A percentile compares a stretch with the other conserved stretches of the same genome.
Conservation (phyloP, 23 tunicate genomes). For the Trididemnum nubilum region DNA sequence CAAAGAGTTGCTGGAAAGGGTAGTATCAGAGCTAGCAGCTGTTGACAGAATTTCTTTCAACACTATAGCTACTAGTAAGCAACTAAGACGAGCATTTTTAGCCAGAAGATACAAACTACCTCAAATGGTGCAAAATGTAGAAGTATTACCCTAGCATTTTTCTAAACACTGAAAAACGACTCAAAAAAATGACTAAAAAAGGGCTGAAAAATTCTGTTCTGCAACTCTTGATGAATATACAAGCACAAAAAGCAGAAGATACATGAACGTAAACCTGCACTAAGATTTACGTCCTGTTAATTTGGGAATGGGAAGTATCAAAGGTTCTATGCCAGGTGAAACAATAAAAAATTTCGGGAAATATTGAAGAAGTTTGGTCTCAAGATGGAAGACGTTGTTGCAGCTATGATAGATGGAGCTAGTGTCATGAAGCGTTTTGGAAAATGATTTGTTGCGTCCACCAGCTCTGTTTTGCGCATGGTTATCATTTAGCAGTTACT, state of each 20-base stretch:
- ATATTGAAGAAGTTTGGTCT: conserved; percentile 36
- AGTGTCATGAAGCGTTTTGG: conserved; percentile 61
- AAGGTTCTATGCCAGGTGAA: conserved; percentile 55
- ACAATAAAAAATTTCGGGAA: conserved; percentile 42
- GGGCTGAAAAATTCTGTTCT: conserved; percentile 39
- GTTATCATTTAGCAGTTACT: conserved; percentile 51
- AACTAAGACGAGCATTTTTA: conserved; percentile 53
- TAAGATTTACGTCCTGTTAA: conserved; percentile 34
- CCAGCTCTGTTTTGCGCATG: conserved; percentile 56
- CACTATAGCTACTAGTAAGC: conserved; percentile 59
- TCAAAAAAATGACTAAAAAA: conserved; percentile 28
- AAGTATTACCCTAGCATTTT: conserved; percentile 49
- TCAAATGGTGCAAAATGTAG: conserved; percentile 50
- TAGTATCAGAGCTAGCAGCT: conserved; percentile 62
- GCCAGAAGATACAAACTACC: conserved; percentile 62
- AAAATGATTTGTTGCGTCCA: conserved; percentile 50
- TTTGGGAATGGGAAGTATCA: conserved; percentile 41
- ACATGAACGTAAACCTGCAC: conserved; percentile 57
- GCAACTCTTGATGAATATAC: conserved; percentile 49
- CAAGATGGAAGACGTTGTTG: conserved; percentile 51
- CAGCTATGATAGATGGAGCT: conserved; percentile 69
- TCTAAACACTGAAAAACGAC: conserved; percentile 45
- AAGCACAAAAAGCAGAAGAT: conserved; percentile 41
- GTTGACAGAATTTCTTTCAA: conserved; percentile 56
- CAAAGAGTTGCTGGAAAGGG: conserved; percentile 57